phyloP scores from a whole-genome alignment of 2,797 vertebrate species.

The Notoglanidium macrostoma region DNA sequence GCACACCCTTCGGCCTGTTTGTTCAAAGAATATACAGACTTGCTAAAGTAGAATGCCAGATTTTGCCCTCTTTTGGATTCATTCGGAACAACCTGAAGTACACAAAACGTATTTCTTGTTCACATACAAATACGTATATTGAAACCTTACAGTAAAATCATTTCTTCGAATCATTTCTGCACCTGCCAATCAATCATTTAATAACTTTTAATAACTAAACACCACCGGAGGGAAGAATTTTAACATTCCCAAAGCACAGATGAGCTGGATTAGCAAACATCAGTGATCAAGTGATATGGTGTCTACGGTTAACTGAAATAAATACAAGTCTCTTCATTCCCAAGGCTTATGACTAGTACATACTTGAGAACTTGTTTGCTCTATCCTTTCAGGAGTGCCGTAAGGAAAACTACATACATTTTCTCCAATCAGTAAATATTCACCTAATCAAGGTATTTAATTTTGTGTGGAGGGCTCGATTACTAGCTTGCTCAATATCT shows the following conservation, averaged over 20 bases:
- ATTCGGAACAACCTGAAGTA: neutral
- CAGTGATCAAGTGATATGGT: neutral
- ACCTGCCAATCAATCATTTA: neutral
- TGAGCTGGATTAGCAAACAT: neutral
- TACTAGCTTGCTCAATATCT: conserved; percentile 42
- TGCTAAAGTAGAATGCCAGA: neutral
- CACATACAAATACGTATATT: too few relatives aligned
- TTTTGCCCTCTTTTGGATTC: neutral
- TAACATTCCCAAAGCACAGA: neutral
- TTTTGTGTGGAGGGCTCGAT: neutral
- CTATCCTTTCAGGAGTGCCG: neutral
- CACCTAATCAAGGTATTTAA: neutral
- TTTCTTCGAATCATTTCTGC: neutral
- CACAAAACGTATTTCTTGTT: neutral
- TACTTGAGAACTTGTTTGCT: neutral
- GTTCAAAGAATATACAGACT: neutral
- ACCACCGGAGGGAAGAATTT: neutral
- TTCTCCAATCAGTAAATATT: neutral
- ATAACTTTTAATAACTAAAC: neutral
- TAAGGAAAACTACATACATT: neutral
- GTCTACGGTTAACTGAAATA: neutral
- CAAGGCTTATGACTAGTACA: neutral
- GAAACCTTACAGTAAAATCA: neutral
- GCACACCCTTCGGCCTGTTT: neutral
- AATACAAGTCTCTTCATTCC: neutral